Evolutionary conservation across 2,888 invertebrate genomes (phyloP).

Genomic region (Plemyria rubiginata): DNA sequence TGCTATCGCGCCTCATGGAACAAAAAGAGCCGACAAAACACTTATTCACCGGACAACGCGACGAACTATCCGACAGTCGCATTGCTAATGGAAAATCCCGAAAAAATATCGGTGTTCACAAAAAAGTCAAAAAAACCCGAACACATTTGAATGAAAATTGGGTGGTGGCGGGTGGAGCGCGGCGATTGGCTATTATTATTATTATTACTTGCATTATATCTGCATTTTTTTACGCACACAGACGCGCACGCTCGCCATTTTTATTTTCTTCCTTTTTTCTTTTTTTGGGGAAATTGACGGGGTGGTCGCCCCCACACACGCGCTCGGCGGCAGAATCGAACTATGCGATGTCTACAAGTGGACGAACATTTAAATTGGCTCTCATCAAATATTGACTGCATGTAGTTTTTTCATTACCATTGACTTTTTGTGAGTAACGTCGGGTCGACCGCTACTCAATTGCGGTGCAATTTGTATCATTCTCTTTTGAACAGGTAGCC

Average conservation of each 20-base stretch:
- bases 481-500: slow-evolving; percentile 59
- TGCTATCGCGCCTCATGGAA: slow-evolving; percentile 48
- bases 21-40: slow-evolving; percentile 60
- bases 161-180: slow-evolving; percentile 71
- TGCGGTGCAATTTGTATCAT: slow-evolving; percentile 67
- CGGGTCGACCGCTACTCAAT: slow-evolving; percentile 53
- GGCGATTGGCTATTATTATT: slow-evolving; percentile 83
- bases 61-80: slow-evolving; percentile 69
- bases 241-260: slow-evolving; percentile 71
- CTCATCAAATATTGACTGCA: slow-evolving; percentile 84
- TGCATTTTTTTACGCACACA: slow-evolving; percentile 82
- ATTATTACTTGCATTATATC: slow-evolving; percentile 85
- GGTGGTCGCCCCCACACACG: slow-evolving; percentile 60
- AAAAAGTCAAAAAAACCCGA: slow-evolving; percentile 77
- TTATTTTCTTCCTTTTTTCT: slow-evolving; percentile 77
- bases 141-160: slow-evolving; percentile 84
- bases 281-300: slow-evolving; percentile 76
- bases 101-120: slow-evolving; percentile 76
- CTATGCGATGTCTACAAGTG: slow-evolving; percentile 85
- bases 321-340: slow-evolving; percentile 65
- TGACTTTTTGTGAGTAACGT: slow-evolving; percentile 70
- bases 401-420: slow-evolving; percentile 83
- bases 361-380: slow-evolving; percentile 84
- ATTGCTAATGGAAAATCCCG: slow-evolving; percentile 80
- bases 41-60: slow-evolving; percentile 63